These are phyloP conservation scores for Lepus timidus DNA, from an alignment of 2,113 vertebrate species.

Conservation along the genomic window DNA sequence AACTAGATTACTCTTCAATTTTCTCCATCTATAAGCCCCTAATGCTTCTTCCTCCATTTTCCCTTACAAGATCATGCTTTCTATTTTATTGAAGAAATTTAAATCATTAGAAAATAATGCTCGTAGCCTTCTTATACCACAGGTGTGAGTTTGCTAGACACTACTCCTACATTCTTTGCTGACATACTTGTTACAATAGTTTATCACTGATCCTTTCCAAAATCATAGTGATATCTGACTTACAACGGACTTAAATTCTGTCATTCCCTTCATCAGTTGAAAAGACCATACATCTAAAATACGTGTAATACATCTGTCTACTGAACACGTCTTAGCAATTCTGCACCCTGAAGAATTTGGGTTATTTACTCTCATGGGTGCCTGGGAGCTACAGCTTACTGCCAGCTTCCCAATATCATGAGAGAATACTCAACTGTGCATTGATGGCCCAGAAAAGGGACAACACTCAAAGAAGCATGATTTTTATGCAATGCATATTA, in stretches of 20 bases:
- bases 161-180: no score
- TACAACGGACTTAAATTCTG: neutral
- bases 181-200: neutral
- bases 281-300: neutral
- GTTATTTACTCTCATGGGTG: neutral
- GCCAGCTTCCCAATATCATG: neutral
- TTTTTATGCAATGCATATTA: neutral
- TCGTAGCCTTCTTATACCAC: no score
- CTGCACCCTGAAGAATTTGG: neutral
- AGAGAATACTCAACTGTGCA: neutral
- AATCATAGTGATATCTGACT: neutral
- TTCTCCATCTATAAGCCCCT: no score
- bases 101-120: no score
- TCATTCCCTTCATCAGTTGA: neutral
- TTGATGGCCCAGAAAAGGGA: neutral
- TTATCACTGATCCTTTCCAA: neutral
- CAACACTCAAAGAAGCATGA: neutral
- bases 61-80: no score
- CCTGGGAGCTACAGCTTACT: neutral
- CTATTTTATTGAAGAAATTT: no score
- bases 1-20: no score
- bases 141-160: no score
- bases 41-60: no score
- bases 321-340: neutral
- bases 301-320: neutral